These are phyloP conservation scores for Candidula unifasciata DNA, from an alignment of 2,888 invertebrate genomes.

Conservation along the genomic window DNA sequence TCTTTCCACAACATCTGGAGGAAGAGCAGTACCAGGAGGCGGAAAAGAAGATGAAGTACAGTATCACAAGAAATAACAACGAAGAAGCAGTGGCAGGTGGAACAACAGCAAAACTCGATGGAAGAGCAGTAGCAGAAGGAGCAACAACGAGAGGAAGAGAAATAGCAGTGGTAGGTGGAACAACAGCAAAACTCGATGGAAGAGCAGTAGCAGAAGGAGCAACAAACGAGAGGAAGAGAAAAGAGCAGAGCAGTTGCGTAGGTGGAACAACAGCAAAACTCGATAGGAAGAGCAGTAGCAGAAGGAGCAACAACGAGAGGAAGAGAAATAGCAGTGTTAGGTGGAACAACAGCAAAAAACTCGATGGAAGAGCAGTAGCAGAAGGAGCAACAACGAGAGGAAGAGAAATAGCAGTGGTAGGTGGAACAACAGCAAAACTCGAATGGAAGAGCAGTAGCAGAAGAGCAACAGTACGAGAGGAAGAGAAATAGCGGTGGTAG, in stretches of 20 bases:
- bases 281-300: constrained; percentile 3
- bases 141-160: constrained; percentile 8
- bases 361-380: not conserved
- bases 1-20: not conserved
- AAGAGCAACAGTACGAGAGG: not conserved
- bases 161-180: not conserved
- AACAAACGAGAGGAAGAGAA: constrained; percentile 2
- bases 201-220: not conserved
- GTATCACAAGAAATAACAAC: constrained; percentile 12
- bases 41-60: constrained; percentile 12
- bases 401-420: constrained; percentile 13
- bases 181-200: not conserved
- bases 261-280: constrained; percentile 18
- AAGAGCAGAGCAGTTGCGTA: not conserved
- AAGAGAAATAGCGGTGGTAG: constrained; percentile 10
- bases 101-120: constrained; percentile 19
- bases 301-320: constrained; percentile 24
- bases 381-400: too few relatives aligned
- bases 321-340: not conserved
- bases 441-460: too few relatives aligned
- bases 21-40: constrained; percentile 3
- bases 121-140: constrained; percentile 12
- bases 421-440: too few relatives aligned
- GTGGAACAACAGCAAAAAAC: not conserved
- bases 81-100: not conserved